Evolutionary conservation across 1,140 invertebrate species (phyloP).

Genomic region (Drosophila yakuba): DNA sequence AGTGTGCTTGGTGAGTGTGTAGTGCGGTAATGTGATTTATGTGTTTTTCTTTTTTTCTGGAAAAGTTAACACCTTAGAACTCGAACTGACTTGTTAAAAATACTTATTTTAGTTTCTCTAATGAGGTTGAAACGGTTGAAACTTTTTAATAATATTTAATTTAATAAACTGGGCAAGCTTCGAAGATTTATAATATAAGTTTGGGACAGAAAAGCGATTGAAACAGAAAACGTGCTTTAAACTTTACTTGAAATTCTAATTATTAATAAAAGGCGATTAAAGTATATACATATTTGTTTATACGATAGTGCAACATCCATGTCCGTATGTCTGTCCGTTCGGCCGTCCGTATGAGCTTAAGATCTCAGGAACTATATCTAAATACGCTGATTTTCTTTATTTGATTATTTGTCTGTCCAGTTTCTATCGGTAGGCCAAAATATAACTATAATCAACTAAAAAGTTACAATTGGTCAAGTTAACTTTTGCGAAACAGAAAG

Average conservation of each 20-base stretch:
- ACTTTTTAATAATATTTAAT: conserved; percentile 1
- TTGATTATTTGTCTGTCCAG: too few relatives aligned
- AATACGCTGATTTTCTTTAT: too few relatives aligned
- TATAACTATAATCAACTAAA: too few relatives aligned
- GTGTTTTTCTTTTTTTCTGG: conserved; percentile 14
- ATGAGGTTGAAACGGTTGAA: neutral
- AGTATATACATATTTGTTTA: too few relatives aligned
- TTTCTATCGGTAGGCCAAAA: too few relatives aligned
- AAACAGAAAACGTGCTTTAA: neutral
- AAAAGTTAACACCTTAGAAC: conserved; percentile 25
- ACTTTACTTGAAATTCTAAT: neutral
- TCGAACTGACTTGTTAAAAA: conserved; percentile 6
- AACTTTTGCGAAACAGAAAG: neutral
- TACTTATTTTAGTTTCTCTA: neutral
- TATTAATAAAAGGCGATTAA: too few relatives aligned
- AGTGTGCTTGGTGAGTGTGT: conserved; percentile 7
- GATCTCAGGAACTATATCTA: too few relatives aligned
- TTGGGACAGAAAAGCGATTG: neutral
- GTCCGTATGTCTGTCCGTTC: too few relatives aligned
- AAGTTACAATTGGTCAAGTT: neutral
- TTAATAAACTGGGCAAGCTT: conserved; percentile 2
- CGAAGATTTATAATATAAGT: neutral
- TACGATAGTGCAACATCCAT: too few relatives aligned
- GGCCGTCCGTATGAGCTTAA: too few relatives aligned
- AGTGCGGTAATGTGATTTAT: conserved; percentile 26